Percentiles rank a stretch among this genome's conserved stretches.
These are phyloP conservation scores for Eumerus sabulonum DNA, from an alignment of 2,888 invertebrate genomes.

Conservation along the genomic window DNA sequence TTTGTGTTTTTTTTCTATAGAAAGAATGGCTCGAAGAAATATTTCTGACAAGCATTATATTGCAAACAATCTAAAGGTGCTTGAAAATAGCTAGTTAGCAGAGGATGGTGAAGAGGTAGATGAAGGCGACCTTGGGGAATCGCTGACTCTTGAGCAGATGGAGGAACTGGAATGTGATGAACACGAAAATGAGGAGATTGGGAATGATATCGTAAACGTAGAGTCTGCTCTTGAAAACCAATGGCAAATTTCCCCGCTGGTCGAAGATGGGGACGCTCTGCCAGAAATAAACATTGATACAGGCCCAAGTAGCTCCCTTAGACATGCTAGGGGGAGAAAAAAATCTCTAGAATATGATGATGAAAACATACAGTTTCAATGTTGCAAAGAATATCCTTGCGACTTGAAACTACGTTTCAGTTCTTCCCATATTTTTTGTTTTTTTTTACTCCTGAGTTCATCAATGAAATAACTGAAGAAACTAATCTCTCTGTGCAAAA, in stretches of 20 bases:
- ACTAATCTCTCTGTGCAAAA: conserved; percentile 6
- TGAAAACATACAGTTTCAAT: background rate
- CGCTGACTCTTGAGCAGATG: background rate
- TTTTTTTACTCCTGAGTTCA: conserved; percentile 8
- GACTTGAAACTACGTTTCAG: background rate
- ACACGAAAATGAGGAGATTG: conserved; percentile 4
- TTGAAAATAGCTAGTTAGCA: too few species aligned
- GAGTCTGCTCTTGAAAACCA: conserved; percentile 10
- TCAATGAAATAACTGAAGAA: conserved; percentile 18
- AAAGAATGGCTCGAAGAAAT: conserved; percentile 9
- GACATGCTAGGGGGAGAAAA: conserved; percentile 2
- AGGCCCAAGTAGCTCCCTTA: conserved; percentile 11
- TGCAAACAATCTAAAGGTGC: too few species aligned
- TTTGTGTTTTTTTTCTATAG: conserved; percentile 1
- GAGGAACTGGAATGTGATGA: conserved; percentile 2
- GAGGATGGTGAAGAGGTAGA: background rate
- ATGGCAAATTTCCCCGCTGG: background rate
- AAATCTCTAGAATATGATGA: conserved; percentile 9
- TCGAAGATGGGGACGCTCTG: conserved; percentile 4
- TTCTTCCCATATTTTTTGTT: background rate
- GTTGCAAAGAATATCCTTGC: conserved; percentile 12
- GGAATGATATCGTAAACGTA: background rate
- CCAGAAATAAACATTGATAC: conserved; percentile 2
- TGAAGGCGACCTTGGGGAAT: conserved; percentile 1
- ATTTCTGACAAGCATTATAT: background rate